These are phyloP conservation scores for Cotesia glomerata DNA, from an alignment of 1,140 invertebrate species.

Conservation along the genomic window DNA sequence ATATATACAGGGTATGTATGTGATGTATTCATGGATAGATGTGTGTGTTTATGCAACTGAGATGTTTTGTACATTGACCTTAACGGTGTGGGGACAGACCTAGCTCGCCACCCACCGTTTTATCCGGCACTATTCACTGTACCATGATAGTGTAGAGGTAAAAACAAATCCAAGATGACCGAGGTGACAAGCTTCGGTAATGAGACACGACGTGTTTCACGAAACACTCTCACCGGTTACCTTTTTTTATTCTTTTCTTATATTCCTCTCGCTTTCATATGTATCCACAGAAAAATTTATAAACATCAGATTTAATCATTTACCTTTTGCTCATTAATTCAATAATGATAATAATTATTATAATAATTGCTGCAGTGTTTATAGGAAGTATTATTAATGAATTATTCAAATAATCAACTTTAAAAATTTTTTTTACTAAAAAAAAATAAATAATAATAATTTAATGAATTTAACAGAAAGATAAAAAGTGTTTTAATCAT, in stretches of 20 bases:
- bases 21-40: not conserved
- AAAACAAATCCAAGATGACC: conserved; percentile 14
- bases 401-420: no score
- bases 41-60: not conserved
- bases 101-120: conserved; percentile 44
- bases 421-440: no score
- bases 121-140: conserved; percentile 29
- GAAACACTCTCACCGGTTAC: conserved; percentile 36
- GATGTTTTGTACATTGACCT: conserved; percentile 50
- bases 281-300: conserved; percentile 39
- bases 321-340: not conserved
- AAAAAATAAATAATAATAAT: no score
- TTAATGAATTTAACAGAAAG: no score
- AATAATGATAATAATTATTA: no score
- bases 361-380: no score
- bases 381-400: no score
- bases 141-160: not conserved
- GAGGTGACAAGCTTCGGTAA: conserved; percentile 42
- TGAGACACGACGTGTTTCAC: conserved; percentile 43
- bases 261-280: conserved; percentile 57
- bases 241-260: not conserved
- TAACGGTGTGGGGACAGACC: conserved; percentile 51
- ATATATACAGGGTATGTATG: not conserved
- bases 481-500: no score
- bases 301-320: not conserved